These are phyloP conservation scores for Pseudonaja textilis DNA, from an alignment of 2,113 vertebrate genomes.

Conservation along the genomic window DNA sequence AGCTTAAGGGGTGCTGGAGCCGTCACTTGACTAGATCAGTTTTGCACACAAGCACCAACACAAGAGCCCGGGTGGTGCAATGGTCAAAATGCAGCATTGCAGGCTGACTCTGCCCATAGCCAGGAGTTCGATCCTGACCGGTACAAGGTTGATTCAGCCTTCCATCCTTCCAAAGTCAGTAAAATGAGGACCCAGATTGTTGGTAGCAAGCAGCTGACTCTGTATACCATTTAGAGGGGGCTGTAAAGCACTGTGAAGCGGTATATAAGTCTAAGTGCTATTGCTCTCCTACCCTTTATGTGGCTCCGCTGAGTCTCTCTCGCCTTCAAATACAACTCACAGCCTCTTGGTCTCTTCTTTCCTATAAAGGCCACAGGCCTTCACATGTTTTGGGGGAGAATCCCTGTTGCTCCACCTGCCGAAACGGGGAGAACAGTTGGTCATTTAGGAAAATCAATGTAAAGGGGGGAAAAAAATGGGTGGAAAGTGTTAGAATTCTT, in stretches of 20 bases:
- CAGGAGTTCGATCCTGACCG: too few relatives aligned
- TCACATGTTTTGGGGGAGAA: neutral
- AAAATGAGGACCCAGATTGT: too few relatives aligned
- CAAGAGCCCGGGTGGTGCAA: too few relatives aligned
- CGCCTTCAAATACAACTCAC: neutral
- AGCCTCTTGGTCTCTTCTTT: neutral
- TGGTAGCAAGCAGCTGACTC: too few relatives aligned
- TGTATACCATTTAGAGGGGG: too few relatives aligned
- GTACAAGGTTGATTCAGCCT: too few relatives aligned
- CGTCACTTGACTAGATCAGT: neutral
- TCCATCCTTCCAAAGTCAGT: too few relatives aligned
- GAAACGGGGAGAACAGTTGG: neutral
- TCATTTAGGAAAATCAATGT: neutral
- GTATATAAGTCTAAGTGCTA: too few relatives aligned
- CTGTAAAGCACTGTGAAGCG: too few relatives aligned
- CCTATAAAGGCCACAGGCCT: neutral
- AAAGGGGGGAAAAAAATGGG: neutral
- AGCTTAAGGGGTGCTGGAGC: neutral
- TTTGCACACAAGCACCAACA: neutral
- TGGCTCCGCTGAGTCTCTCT: neutral
- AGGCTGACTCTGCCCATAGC: too few relatives aligned
- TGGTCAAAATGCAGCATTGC: too few relatives aligned
- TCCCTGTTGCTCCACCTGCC: neutral
- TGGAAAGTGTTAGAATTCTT: neutral
- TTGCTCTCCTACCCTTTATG: neutral